Percentiles rank a stretch among this genome's conserved stretches.
phyloP scores from a whole-genome alignment of 2,888 invertebrate species.

The Silvanus unidentatus region DNA sequence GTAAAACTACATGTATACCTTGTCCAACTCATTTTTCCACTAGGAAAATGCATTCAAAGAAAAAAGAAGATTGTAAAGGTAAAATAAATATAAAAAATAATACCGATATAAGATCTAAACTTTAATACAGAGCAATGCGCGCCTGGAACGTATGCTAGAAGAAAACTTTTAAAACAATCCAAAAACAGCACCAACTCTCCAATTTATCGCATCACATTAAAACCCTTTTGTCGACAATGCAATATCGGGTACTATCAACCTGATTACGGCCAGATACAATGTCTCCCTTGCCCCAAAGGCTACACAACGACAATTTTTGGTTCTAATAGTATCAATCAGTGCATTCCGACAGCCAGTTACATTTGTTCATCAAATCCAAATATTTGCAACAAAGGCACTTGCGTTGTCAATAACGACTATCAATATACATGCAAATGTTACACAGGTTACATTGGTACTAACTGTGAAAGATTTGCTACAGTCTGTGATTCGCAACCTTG shows the following conservation, averaged over 20 bases:
- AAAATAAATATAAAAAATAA: slow-evolving; percentile 16
- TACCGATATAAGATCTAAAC: neutral
- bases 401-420: slow-evolving; percentile 37
- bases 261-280: slow-evolving; percentile 52
- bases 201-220: slow-evolving; percentile 46
- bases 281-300: slow-evolving; percentile 53
- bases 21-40: slow-evolving; percentile 58
- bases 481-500: slow-evolving; percentile 52
- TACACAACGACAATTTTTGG: slow-evolving; percentile 46
- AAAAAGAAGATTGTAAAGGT: slow-evolving; percentile 53
- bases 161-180: slow-evolving; percentile 33
- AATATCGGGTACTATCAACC: slow-evolving; percentile 57
- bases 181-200: slow-evolving; percentile 29
- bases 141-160: slow-evolving; percentile 49
- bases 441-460: slow-evolving; percentile 43
- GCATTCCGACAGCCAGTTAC: slow-evolving; percentile 47
- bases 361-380: slow-evolving; percentile 48
- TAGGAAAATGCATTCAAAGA: slow-evolving; percentile 46
- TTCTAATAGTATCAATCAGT: slow-evolving; percentile 42
- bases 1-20: slow-evolving; percentile 50
- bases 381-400: slow-evolving; percentile 48
- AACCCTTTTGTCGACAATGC: slow-evolving; percentile 54
- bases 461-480: slow-evolving; percentile 49
- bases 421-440: slow-evolving; percentile 49
- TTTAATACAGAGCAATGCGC: slow-evolving; percentile 49